Base-by-base conservation (phyloP, 2,888 invertebrate genomes). In the Ichneumon xanthorius region DNA sequence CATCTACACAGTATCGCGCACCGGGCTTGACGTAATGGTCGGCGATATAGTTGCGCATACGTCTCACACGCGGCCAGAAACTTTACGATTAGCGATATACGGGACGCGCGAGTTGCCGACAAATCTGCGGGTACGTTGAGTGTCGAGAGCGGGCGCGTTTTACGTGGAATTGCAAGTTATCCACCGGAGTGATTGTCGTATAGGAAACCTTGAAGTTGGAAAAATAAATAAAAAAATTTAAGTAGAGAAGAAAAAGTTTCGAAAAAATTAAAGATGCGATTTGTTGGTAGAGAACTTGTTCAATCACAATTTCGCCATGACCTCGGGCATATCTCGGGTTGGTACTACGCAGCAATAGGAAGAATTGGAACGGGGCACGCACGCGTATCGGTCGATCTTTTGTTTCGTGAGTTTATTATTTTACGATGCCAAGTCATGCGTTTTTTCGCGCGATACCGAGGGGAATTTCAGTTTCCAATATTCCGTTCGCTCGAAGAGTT, bases 11-110 rank as follows among this genome's bases (percentile, higher is more conserved):
- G 58, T 50, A 80, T 76, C 71, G 79, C 40, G 65, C 76, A 71
- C 71, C 30, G 33, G 48, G 68, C n/a, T 45, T 80, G 81, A 78
- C 73, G 67, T 61, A 79, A 80, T 61, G 37, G 65, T 70, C 68
- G 26, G 53, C 63, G 61, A 82, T 75, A 76, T 58, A 71, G 75
- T 19, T 65, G 76, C 72, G 37, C 37, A 37, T 45, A 55, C 72
- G 58, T 76, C 80, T 75, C 61, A 48, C 79, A 37, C 70, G 22
- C 5, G 26, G 9, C 30, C 19, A 16, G 65, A 16, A 77, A 67
- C 72, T 78, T 82, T 75, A 81, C 75, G 81, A 79, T 70, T 75
- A 48, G 73, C 55, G 82, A 81, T 82, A 78, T 63, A 63, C 37
- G 50, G 45, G 22, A 48, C 48, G 30, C 22, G 14, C 63, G 63